Evolutionary conservation across 2,888 invertebrate species (phyloP), one percentile per base, ranked within the genome.

Genomic region (Drosophila buzzatii): DNA sequence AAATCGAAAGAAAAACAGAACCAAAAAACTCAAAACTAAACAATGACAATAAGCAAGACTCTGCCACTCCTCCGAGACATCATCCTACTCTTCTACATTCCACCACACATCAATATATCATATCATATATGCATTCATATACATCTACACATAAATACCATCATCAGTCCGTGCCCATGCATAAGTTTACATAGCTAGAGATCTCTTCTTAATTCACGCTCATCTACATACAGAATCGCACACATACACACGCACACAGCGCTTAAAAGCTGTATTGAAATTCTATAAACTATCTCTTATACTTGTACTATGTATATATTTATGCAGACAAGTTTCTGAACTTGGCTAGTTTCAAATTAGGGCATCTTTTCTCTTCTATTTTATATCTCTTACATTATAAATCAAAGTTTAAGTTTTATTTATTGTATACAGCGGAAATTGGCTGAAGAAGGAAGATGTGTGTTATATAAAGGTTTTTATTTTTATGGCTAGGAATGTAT

Each of bases 1-100:
- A 31, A 58, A 60, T 14, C 20, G 35, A 67, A 45, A 51, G 23
- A 56, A 45, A 44, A 44, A 33, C 16, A 18, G 12, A 44, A 57
- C 27, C 39, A 33, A 51, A 57, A 20, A 44, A 33, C 42, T 51
- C 20, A 16, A 56, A 56, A 56, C 56, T 31, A 41, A 56, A 56
- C 58, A 57, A 59, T 41, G 69, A 77, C 73, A 57, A 44, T 70
- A 73, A 70, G 66, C 78, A 73, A 77, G 73, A 77, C 70, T 70
- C 62, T 53, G 37, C 62, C 64, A 55, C 63, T 56, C 61, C 63
- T 62, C 44, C 64, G 35, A 55, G 67, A 71, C 69, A 76, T 62
- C 65, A 27, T 49, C 31, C 59, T 49, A 35, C 39, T 53, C 53
- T 53, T 39, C 39, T 37, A 23, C 53, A 49, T 60, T 42, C 23